These are phyloP conservation scores for Aphelinus atriplicis DNA, from an alignment of 1,140 invertebrate genomes.

Conservation along the genomic window DNA sequence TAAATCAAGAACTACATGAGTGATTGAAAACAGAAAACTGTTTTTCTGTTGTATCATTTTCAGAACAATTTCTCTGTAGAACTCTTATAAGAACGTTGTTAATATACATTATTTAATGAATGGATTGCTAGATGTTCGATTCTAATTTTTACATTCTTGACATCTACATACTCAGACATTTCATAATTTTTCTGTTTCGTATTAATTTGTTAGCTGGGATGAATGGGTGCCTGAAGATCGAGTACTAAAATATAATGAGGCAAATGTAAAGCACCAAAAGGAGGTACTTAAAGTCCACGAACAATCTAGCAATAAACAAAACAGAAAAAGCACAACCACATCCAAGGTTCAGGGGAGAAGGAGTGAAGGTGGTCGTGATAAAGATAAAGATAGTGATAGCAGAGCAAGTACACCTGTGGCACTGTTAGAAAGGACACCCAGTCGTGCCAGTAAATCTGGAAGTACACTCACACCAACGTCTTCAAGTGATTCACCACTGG, in stretches of 20 bases:
- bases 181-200: not conserved
- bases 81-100: too few relatives aligned
- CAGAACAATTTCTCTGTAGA: too few relatives aligned
- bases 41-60: too few relatives aligned
- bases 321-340: slow-evolving; percentile 53
- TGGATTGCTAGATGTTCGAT: not conserved
- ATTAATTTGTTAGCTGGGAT: slow-evolving; percentile 84
- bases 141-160: slow-evolving; percentile 31
- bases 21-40: too few relatives aligned
- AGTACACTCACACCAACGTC: slow-evolving; percentile 60
- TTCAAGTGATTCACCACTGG: slow-evolving; percentile 60
- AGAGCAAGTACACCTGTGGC: slow-evolving; percentile 73
- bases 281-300: slow-evolving; percentile 87
- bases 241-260: slow-evolving; percentile 92
- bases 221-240: slow-evolving; percentile 96
- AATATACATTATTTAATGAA: slow-evolving; percentile 25
- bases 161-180: slow-evolving; percentile 1
- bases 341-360: slow-evolving; percentile 57
- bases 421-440: slow-evolving; percentile 55
- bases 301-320: slow-evolving; percentile 63
- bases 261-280: slow-evolving; percentile 89
- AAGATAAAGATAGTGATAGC: slow-evolving; percentile 69
- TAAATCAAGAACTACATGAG: too few relatives aligned
- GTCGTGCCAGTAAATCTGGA: slow-evolving; percentile 54
- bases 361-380: slow-evolving; percentile 58